Percentiles rank a stretch among this genome's conserved stretches.
phyloP scores from a whole-genome alignment of 2,888 invertebrate species.

The Troides oblongomaculatus region DNA sequence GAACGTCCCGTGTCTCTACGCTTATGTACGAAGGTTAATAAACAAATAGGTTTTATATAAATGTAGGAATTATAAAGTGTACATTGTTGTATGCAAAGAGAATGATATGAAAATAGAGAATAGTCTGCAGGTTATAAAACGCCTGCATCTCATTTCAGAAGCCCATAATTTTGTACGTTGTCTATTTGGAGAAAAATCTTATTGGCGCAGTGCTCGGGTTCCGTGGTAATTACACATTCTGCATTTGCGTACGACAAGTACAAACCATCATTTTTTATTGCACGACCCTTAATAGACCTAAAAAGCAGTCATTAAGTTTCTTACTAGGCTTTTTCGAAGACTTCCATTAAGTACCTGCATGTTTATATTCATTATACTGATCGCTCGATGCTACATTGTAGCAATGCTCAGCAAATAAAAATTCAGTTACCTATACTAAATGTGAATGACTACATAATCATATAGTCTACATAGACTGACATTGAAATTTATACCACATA shows the following conservation, averaged over 20 bases:
- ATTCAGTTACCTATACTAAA: no score
- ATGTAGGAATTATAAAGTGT: neutral
- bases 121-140: neutral
- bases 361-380: constrained; percentile 16
- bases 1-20: no score
- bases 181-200: constrained; percentile 8
- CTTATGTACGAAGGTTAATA: neutral
- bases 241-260: constrained; percentile 14
- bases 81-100: no score
- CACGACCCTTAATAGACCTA: constrained; percentile 31
- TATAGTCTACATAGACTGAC: no score
- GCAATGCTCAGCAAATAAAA: neutral
- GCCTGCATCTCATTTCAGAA: neutral
- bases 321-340: constrained; percentile 5
- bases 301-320: constrained; percentile 29
- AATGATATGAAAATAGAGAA: neutral
- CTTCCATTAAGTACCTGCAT: constrained; percentile 4
- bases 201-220: constrained; percentile 31
- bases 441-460: no score
- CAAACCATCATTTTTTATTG: constrained; percentile 27
- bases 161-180: constrained; percentile 11
- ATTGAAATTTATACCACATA: no score
- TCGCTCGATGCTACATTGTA: constrained; percentile 13
- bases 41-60: neutral
- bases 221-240: constrained; percentile 22